Base-by-base conservation (phyloP, 2,888 invertebrate genomes). In the Dolichomitus sp. region DNA sequence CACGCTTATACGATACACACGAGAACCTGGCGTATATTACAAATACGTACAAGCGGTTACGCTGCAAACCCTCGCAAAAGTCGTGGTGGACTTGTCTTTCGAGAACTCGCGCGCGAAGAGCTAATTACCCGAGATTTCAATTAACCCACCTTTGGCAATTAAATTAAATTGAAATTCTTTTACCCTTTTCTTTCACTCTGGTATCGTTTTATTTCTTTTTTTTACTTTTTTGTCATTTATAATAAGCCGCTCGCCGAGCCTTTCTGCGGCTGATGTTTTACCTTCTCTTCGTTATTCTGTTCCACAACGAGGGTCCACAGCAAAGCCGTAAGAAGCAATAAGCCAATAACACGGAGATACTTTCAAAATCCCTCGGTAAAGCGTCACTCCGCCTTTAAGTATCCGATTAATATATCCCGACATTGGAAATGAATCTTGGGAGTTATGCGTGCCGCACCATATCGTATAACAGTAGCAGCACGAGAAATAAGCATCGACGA, bases 51-150 rank as follows among this genome's bases (percentile, higher is more conserved):
- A 27, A 37, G 40, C 40, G 30, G 40, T 14, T 45, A 27, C 48
- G 45, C n/a, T 30, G 23, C n/a, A 14, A 68, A 65, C 54, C 65
- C 59, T 78, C 33, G 78, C 69, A 78, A 79, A 81, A 73, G 78
- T 57, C 37, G 61, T 42, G 61, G 63, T 33, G 42, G 74, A 23
- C 50, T 54, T 50, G 68, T 50, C 42, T 40, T 5, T n/a, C 4
- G 6, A 45, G 33, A 14, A 57, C 63, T 54, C 52, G 73, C 54
- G 72, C 54, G 81, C 78, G 74, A 81, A 74, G 61, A 84, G 82
- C 87, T 89, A 89, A 90, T 90, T 88, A 88, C 81, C 86, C 85
- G 86, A 85, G 85, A 86, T 89, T 89, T 89, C 88, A 88, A 90
- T 90, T 89, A 90, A 89, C 84, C 83, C 84, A 87, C 86, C 89